phyloP scores from a whole-genome alignment of 2,888 invertebrate genomes.

The Eucriotettix oculatus region DNA sequence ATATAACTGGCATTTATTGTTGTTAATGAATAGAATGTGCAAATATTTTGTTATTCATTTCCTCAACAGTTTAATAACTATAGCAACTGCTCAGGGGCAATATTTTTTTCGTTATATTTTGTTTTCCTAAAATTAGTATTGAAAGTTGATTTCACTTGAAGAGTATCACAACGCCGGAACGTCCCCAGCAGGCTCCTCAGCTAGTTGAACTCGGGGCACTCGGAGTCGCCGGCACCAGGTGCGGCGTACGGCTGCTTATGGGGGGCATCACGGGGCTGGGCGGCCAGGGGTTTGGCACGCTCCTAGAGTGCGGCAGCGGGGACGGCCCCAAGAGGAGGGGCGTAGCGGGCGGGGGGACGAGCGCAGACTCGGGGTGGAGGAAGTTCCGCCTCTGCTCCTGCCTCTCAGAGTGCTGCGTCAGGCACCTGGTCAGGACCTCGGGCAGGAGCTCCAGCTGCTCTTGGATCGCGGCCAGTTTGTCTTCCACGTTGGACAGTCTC shows the following conservation, averaged over 20 bases:
- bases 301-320: conserved; percentile 30
- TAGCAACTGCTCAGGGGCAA: no score
- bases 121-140: no score
- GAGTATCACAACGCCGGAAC: not conserved
- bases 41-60: no score
- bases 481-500: conserved; percentile 81
- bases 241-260: conserved; percentile 48
- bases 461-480: conserved; percentile 72
- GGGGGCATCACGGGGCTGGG: conserved; percentile 61
- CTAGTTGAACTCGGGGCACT: not conserved
- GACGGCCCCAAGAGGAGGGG: conserved; percentile 19
- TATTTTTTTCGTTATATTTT: no score
- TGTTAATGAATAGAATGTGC: no score
- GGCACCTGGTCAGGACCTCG: conserved; percentile 48
- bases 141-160: no score
- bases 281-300: conserved; percentile 55
- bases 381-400: conserved; percentile 70
- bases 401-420: conserved; percentile 49
- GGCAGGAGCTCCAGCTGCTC: conserved; percentile 74
- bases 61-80: no score
- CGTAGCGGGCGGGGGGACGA: conserved; percentile 26
- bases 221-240: conserved; percentile 46
- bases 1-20: no score
- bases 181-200: not conserved
- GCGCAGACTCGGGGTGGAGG: conserved; percentile 71